Percentiles rank a stretch among this genome's conserved stretches.
Conservation (phyloP, 2,888 invertebrate species). For the Stenurella melanura region DNA sequence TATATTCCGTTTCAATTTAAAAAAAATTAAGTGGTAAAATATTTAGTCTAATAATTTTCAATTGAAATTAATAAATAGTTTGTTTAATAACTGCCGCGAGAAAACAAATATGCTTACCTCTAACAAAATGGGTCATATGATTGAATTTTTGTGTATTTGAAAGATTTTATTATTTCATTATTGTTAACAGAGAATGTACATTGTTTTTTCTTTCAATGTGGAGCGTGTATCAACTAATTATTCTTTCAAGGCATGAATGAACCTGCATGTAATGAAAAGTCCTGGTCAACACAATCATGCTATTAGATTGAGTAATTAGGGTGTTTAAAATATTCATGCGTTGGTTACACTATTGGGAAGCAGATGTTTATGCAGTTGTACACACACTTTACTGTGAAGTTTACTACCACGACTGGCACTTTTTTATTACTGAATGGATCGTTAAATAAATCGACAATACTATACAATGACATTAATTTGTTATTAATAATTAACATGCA, state of each 20-base stretch:
- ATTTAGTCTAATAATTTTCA: too few relatives aligned
- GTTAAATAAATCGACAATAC: conserved; percentile 22
- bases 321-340: conserved; percentile 1
- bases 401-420: conserved; percentile 4
- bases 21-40: too few relatives aligned
- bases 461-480: conserved; percentile 8
- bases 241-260: background rate
- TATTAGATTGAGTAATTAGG: background rate
- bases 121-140: too few relatives aligned
- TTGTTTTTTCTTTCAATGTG: too few relatives aligned
- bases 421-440: conserved; percentile 21
- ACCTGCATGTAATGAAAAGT: background rate
- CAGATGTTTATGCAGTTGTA: conserved; percentile 1
- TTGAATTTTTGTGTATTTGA: too few relatives aligned
- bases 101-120: too few relatives aligned
- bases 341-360: conserved; percentile 2
- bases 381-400: conserved; percentile 6
- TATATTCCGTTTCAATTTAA: too few relatives aligned
- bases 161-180: too few relatives aligned
- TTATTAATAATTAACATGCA: conserved; percentile 6
- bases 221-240: background rate
- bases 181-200: too few relatives aligned
- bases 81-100: too few relatives aligned
- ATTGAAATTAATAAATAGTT: too few relatives aligned
- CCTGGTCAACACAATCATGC: background rate